These are phyloP conservation scores for Brachionus rotundiformis DNA, from an alignment of 1,140 invertebrate genomes.

Conservation along the genomic window DNA sequence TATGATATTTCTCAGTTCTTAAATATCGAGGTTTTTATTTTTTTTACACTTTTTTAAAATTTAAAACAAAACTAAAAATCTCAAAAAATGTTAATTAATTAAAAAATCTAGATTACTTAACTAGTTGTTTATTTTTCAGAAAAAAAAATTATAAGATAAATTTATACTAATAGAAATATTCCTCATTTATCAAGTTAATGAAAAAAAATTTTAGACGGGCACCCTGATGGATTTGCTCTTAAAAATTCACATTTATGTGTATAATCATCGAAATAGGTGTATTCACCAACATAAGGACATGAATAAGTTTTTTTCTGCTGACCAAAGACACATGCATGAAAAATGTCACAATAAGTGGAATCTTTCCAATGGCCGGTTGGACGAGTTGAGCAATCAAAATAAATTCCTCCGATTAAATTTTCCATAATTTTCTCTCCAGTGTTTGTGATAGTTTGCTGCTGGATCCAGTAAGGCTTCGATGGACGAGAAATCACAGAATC, in stretches of 20 bases:
- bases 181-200: slow-evolving; percentile 1
- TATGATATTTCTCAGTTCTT: too few relatives aligned
- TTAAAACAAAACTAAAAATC: too few relatives aligned
- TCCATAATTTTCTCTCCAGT: slow-evolving; percentile 1
- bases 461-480: neutral
- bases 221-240: slow-evolving; percentile 15
- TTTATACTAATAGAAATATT: too few relatives aligned
- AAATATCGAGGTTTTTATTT: too few relatives aligned
- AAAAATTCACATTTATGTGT: slow-evolving; percentile 11
- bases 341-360: slow-evolving; percentile 48
- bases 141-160: too few relatives aligned
- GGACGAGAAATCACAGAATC: neutral
- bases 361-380: slow-evolving; percentile 36
- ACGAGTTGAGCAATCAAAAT: slow-evolving; percentile 29
- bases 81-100: too few relatives aligned
- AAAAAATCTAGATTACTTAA: too few relatives aligned
- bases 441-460: slow-evolving; percentile 27
- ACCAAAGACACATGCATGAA: slow-evolving; percentile 51
- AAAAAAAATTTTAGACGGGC: neutral
- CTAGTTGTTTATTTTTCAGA: too few relatives aligned
- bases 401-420: slow-evolving; percentile 28
- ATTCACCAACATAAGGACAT: slow-evolving; percentile 40
- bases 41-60: too few relatives aligned
- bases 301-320: slow-evolving; percentile 37
- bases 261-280: slow-evolving; percentile 40